Conservation (phyloP, 2,888 invertebrate species). For the Watsonalla cultraria region DNA sequence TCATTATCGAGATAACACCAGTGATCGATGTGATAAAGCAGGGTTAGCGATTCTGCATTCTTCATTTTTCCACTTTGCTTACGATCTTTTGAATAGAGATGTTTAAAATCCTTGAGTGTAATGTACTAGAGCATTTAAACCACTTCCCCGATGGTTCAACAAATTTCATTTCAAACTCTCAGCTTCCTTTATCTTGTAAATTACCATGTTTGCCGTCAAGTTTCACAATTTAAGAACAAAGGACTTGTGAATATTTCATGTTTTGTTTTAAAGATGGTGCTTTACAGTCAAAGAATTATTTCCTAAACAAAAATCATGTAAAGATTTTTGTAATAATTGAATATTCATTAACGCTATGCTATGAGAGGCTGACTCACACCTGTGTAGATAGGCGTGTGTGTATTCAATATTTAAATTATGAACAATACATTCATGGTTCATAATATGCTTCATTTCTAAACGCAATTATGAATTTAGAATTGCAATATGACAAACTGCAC, state of each 20-base stretch:
- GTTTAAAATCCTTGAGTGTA: background rate
- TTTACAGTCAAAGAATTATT: conserved; percentile 48
- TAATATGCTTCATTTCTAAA: no score
- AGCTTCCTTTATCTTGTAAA: conserved; percentile 62
- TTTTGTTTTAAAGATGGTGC: conserved; percentile 48
- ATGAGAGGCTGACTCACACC: background rate
- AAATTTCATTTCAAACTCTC: conserved; percentile 39
- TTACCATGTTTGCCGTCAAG: conserved; percentile 51
- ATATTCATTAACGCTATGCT: conserved; percentile 41
- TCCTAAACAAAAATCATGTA: conserved; percentile 47
- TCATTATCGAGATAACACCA: no score
- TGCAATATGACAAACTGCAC: no score
- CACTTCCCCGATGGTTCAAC: conserved; percentile 16
- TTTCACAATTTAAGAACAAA: conserved; percentile 61
- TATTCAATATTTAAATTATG: no score
- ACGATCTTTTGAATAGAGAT: background rate
- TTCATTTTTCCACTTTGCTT: background rate
- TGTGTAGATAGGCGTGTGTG: background rate
- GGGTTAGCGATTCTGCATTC: background rate
- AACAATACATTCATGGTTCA: no score
- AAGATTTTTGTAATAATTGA: conserved; percentile 34
- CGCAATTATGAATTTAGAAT: no score
- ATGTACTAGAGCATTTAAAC: background rate
- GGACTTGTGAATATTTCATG: conserved; percentile 65
- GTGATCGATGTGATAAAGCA: no score